A percentile compares a stretch with the other conserved stretches of the same genome.
Conservation (phyloP, 1,140 invertebrate species). For the Pectinophora gossypiella region DNA sequence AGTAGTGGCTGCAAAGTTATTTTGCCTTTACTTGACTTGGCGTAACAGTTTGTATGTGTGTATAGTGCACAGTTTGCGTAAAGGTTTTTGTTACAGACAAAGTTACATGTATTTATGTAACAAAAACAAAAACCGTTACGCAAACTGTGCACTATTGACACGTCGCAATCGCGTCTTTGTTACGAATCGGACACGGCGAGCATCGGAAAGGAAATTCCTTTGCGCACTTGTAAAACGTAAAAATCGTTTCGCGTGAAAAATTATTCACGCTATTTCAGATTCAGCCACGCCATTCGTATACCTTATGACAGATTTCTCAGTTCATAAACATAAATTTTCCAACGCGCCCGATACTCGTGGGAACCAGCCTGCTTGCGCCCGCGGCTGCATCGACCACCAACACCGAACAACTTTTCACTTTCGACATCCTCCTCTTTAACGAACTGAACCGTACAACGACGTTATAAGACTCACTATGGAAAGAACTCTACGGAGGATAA, state of each 20-base stretch:
- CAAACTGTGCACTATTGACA: too few relatives aligned
- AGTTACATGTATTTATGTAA: too few relatives aligned
- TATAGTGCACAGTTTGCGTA: too few relatives aligned
- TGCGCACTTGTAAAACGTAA: constrained; percentile 17
- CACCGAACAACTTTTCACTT: constrained; percentile 68
- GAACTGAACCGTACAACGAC: background rate
- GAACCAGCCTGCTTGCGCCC: constrained; percentile 55
- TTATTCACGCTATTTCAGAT: constrained; percentile 69
- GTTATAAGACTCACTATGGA: constrained; percentile 13
- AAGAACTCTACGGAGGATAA: constrained; percentile 50
- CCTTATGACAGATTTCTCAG: constrained; percentile 72
- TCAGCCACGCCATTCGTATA: constrained; percentile 60
- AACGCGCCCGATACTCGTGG: constrained; percentile 64
- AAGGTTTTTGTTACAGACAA: too few relatives aligned
- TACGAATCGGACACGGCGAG: too few relatives aligned
- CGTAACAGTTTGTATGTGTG: too few relatives aligned
- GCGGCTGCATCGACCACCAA: constrained; percentile 66
- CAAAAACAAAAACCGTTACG: too few relatives aligned
- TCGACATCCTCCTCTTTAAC: constrained; percentile 25
- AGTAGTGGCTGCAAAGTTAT: too few relatives aligned
- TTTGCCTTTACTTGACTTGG: too few relatives aligned
- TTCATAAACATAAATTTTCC: constrained; percentile 73
- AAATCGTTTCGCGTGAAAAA: constrained; percentile 57
- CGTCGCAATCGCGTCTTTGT: too few relatives aligned
- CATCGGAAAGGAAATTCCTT: background rate